Conservation (phyloP, 2,888 invertebrate genomes). For the Drosophila meridionalis region DNA sequence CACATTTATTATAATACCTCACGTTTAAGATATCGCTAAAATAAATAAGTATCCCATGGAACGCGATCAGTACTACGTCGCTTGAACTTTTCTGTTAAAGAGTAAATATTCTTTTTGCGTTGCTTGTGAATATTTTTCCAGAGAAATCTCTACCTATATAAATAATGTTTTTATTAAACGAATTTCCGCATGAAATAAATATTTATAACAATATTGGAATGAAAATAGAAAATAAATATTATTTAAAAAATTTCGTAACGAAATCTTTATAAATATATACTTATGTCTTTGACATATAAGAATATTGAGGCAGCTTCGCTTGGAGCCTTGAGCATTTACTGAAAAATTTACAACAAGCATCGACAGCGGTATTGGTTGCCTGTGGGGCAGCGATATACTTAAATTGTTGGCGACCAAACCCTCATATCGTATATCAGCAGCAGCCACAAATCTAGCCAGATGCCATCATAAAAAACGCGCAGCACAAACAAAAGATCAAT, state of each 20-base stretch:
- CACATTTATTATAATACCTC: too few species aligned
- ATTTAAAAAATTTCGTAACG: too few species aligned
- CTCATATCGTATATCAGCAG: constrained; percentile 57
- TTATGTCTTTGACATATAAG: not conserved
- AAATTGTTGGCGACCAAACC: constrained; percentile 43
- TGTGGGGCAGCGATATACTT: constrained; percentile 8
- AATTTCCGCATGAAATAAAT: too few species aligned
- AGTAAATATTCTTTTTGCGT: too few species aligned
- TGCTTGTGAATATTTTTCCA: too few species aligned
- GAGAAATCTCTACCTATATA: too few species aligned
- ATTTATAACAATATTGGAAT: too few species aligned
- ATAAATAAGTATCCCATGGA: too few species aligned
- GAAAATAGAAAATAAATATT: not conserved
- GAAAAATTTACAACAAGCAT: constrained; percentile 9
- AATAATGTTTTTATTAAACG: too few species aligned
- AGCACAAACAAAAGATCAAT: constrained; percentile 60
- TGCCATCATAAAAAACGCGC: constrained; percentile 54
- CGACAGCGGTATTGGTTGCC: not conserved
- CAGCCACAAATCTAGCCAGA: constrained; percentile 51
- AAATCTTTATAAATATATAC: not conserved
- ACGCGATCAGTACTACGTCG: too few species aligned
- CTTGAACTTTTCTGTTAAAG: too few species aligned
- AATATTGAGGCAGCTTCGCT: not conserved
- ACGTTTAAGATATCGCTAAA: too few species aligned
- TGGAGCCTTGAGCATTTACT: not conserved